These are phyloP conservation scores for Micrastur ruficollis DNA, from an alignment of 2,797 vertebrate species.

Conservation along the genomic window DNA sequence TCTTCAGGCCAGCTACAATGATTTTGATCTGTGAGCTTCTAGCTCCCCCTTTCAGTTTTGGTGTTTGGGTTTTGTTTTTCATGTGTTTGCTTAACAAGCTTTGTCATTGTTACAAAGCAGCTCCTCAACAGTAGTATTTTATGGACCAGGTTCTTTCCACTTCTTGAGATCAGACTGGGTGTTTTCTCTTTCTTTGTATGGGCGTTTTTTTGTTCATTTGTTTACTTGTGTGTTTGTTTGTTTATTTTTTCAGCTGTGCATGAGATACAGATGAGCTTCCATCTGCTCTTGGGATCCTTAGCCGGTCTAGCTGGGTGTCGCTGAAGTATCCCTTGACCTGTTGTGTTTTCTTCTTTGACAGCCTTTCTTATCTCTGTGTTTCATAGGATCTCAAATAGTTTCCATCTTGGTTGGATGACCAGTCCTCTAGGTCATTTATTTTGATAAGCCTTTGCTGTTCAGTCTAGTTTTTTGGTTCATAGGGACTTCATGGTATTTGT, in stretches of 20 bases:
- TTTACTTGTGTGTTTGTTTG: background rate
- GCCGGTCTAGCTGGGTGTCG: background rate
- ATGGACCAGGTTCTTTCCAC: background rate
- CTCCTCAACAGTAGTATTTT: background rate
- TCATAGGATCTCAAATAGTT: background rate
- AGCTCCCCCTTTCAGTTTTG: background rate
- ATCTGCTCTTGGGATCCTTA: background rate
- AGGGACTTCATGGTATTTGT: background rate
- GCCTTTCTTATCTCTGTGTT: background rate
- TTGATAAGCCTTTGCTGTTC: background rate
- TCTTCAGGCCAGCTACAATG: background rate
- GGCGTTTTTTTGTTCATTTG: rapidly evolving
- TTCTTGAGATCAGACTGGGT: background rate
- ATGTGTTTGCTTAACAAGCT: background rate
- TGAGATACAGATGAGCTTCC: background rate
- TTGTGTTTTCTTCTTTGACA: background rate
- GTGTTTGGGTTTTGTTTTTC: background rate
- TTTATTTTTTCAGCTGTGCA: background rate
- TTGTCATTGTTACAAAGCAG: background rate
- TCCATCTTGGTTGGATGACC: background rate
- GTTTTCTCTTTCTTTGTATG: background rate
- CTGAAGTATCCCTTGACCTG: background rate
- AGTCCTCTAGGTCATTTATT: background rate
- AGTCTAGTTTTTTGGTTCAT: background rate
- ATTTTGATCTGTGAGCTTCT: background rate